Conservation (phyloP, 2,113 vertebrate genomes). For the Hippoglossus stenolepis region DNA sequence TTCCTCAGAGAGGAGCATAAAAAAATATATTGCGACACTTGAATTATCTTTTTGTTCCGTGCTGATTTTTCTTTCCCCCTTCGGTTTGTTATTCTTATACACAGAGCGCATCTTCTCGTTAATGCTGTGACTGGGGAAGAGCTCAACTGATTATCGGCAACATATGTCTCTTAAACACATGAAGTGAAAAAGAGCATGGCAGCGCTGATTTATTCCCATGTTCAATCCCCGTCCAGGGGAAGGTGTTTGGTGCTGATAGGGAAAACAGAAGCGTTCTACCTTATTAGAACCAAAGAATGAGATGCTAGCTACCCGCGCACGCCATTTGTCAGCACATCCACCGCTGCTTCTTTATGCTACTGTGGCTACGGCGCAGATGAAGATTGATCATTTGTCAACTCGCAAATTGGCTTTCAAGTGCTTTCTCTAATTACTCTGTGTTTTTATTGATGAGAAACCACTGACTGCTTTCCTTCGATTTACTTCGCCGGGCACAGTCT, state of each 20-base stretch:
- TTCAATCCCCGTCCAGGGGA: constrained; percentile 24
- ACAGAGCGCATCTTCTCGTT: constrained; percentile 33
- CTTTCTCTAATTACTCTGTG: constrained; percentile 80
- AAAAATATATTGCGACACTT: constrained; percentile 30
- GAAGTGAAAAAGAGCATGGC: constrained; percentile 11
- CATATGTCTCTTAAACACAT: constrained; percentile 28
- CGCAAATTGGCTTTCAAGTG: constrained; percentile 81
- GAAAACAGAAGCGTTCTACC: constrained; percentile 31
- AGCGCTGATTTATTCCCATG: constrained; percentile 30
- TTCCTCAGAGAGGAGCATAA: constrained; percentile 29
- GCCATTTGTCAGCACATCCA: constrained; percentile 70
- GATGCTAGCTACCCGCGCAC: constrained; percentile 34
- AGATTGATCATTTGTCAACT: constrained; percentile 83
- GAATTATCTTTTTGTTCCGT: not conserved
- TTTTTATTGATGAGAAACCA: constrained; percentile 80
- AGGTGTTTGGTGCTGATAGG: constrained; percentile 52
- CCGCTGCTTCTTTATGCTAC: constrained; percentile 57
- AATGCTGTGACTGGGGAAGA: not conserved
- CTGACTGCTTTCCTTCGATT: constrained; percentile 72
- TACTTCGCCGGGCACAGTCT: constrained; percentile 50
- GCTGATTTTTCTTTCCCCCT: not conserved
- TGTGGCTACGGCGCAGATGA: constrained; percentile 72
- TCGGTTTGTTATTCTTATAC: constrained; percentile 26
- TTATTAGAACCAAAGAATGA: constrained; percentile 35
- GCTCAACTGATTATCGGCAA: constrained; percentile 29